phyloP scores from a whole-genome alignment of 2,888 invertebrate species.

The Lasioglossum oenotherae region DNA sequence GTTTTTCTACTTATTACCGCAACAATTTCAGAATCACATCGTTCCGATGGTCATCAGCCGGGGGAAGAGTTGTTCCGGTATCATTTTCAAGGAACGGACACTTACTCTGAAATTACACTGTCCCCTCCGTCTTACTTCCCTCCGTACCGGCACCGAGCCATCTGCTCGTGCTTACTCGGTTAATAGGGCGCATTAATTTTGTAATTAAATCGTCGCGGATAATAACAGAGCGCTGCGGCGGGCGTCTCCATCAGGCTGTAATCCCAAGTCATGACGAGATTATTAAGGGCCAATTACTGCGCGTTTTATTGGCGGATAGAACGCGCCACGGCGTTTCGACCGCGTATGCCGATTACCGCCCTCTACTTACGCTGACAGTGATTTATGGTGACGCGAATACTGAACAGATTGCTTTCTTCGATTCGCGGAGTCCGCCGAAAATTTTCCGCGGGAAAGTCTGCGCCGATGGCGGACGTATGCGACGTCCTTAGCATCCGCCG shows the following conservation, averaged over 20 bases:
- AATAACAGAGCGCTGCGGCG: conserved; percentile 80
- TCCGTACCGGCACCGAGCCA: neutral
- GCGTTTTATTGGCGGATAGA: conserved; percentile 80
- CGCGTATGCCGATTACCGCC: conserved; percentile 74
- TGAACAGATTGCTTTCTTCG: conserved; percentile 68
- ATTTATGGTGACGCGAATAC: conserved; percentile 75
- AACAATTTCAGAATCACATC: neutral
- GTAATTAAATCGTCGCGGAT: conserved; percentile 83
- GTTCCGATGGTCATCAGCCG: neutral
- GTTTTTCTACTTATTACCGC: conserved; percentile 14
- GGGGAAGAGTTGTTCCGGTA: neutral
- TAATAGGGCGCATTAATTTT: conserved; percentile 82
- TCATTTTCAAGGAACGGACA: conserved; percentile 39
- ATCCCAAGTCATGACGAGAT: conserved; percentile 83
- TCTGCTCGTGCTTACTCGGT: conserved; percentile 57
- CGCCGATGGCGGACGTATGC: neutral
- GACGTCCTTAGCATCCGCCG: neutral
- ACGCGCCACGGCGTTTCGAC: conserved; percentile 68
- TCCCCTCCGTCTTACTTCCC: neutral
- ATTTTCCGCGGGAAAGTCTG: conserved; percentile 20
- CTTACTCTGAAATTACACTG: conserved; percentile 27
- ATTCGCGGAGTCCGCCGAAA: conserved; percentile 57
- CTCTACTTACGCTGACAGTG: conserved; percentile 82
- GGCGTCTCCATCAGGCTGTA: conserved; percentile 76
- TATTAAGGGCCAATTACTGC: conserved; percentile 83